These are phyloP conservation scores for Drosophila rubida DNA, from an alignment of 2,888 invertebrate genomes.

Conservation along the genomic window DNA sequence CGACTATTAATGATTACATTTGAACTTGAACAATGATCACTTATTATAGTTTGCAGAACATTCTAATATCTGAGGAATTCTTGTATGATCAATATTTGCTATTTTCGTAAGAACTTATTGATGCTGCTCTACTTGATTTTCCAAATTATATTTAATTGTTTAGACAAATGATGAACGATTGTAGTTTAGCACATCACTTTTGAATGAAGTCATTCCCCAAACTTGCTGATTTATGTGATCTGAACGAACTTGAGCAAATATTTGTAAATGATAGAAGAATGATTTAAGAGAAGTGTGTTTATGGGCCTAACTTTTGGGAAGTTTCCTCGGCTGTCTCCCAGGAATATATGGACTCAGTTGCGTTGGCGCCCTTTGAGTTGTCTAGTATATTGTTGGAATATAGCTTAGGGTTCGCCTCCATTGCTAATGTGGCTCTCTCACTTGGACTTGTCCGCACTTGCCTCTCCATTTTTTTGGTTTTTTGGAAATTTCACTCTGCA, in stretches of 20 bases:
- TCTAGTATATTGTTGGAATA: background rate
- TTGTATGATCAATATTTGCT: too few species aligned
- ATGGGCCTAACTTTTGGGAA: background rate
- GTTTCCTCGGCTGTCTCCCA: background rate
- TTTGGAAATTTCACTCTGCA: slow-evolving; percentile 46
- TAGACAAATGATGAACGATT: background rate
- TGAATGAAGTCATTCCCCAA: background rate
- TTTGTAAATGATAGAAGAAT: background rate
- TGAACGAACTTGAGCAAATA: background rate
- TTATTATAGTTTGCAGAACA: too few species aligned
- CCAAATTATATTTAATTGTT: background rate
- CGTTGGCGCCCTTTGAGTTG: background rate
- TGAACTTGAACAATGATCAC: too few species aligned
- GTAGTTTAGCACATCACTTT: background rate
- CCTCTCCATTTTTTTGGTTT: background rate
- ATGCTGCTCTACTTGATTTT: too few species aligned
- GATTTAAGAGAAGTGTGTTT: background rate
- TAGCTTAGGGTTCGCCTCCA: background rate
- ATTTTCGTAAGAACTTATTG: too few species aligned
- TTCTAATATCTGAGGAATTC: too few species aligned
- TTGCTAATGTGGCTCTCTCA: slow-evolving; percentile 16
- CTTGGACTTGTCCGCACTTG: slow-evolving; percentile 31
- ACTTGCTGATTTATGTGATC: background rate
- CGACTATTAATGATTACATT: too few species aligned
- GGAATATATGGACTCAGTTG: background rate